Evolutionary conservation across 1,140 invertebrate genomes (phyloP), one percentile per base, ranked within the genome.

Genomic region (Whitmania pigra): DNA sequence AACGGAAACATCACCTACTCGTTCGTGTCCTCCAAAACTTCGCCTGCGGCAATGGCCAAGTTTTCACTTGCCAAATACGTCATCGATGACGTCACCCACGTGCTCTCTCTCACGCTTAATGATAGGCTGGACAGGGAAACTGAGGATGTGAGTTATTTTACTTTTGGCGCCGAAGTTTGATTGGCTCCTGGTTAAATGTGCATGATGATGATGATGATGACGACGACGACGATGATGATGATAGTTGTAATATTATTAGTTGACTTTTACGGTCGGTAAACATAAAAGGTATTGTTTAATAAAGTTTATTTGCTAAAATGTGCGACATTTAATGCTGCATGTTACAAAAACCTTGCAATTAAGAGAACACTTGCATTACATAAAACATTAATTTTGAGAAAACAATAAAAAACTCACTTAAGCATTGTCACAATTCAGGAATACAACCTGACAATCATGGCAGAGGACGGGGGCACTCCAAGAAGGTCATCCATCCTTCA

Each of bases 371-470:
- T n/a, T 36, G 31, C 6, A 36, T 6, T 36, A 36, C 2, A 36
- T 36, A 36, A 36, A 36, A 36, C 31, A 36, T 6, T 36, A 36
- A 3, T 36, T n/a, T n/a, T n/a, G n/a, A n/a, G n/a, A n/a, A n/a
- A n/a, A n/a, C n/a, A n/a, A n/a, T n/a, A n/a, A 13, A 49, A 49
- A 49, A 7, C 13, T 49, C 43, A 15, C 9, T 11, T 7, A 49
- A 49, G 43, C 43, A 49, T 17, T 15, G 15, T 17, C 15, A 49
- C 43, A 7, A 7, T 17, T 49, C 57, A 63, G 57, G 22, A 25
- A 31, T 63, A 72, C 55, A 63, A n/a, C 20, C 36, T 72, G 0
- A 70, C 31, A 53, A 25, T 70, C 36, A 25, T 70, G 20, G 69
- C 69, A 25, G 40, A n/a, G 11, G 69, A 70, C 43, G 53, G 53